Base-by-base conservation (phyloP, 2,888 invertebrate genomes). In the Nowickia ferox region DNA sequence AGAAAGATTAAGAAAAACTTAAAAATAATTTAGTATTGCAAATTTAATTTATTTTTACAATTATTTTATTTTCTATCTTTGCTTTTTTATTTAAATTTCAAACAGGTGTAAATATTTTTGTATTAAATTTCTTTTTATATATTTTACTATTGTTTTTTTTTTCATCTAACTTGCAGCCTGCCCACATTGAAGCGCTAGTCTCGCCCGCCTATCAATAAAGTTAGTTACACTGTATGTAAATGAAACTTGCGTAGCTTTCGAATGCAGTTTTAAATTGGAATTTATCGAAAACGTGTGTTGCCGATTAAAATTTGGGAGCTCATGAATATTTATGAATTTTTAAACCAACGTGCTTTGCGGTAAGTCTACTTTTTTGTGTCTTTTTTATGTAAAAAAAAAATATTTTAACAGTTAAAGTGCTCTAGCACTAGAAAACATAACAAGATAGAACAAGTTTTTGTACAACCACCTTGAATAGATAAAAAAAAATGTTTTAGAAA, bases 281-380 rank as follows among this genome's bases (percentile, higher is more conserved):
- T 59, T 48, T 1, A 15, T 9, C 10, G n/a, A 15, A 55, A 66
- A 46, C 61, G 51, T 44, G 51, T 51, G 40, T 11, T 46, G 72
- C 65, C 57, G 48, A 17, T 51, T 59, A 66, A 15, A 63, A 59
- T 66, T 80, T 80, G 10, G 57, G 9, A 57, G 65, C 65, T 74
- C 40, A 66, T 74, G 40, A 80, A 74, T 72, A 80, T 80, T 65
- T 57, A 57, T 57, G 10, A 11, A 68, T 69, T 22, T 40, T 9
- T 8, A 57, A 68, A 1, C 53, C 6, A 68, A 61, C 61, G 17
- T 40, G 53, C 44, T 77, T 59, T 53, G 1, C 13, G 48, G 40
- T 74, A 15, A 42, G n/a, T 71, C 55, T 13, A 55, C 11, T 11
- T 19, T 53, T 19, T 10, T 6, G 4, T 30, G 0, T 30, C 0